Conservation (phyloP, 2,888 invertebrate species). For the Mythimna lalbum region DNA sequence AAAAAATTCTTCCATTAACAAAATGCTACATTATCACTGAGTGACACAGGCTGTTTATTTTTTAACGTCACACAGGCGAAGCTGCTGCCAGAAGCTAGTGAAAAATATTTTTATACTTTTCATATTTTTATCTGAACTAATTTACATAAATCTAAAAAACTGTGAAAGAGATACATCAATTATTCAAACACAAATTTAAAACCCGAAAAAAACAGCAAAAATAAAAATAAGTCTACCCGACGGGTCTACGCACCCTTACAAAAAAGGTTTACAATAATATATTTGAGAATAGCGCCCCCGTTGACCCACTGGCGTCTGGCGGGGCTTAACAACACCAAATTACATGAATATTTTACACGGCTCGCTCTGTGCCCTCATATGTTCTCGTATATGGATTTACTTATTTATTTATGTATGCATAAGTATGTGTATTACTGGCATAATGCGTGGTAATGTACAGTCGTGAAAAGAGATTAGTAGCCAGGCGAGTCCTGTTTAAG, state of each 20-base stretch:
- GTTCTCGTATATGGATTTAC: slow-evolving; percentile 30
- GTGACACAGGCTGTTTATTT: too few relatives aligned
- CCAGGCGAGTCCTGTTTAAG: background rate
- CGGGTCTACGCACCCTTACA: too few relatives aligned
- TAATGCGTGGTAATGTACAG: slow-evolving; percentile 6
- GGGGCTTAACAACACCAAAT: slow-evolving; percentile 45
- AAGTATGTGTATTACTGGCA: slow-evolving; percentile 1
- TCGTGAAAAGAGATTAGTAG: slow-evolving; percentile 8
- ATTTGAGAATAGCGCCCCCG: slow-evolving; percentile 6
- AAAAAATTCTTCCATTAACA: too few relatives aligned
- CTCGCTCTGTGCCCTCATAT: slow-evolving; percentile 26
- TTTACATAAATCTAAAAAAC: too few relatives aligned
- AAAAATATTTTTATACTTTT: too few relatives aligned
- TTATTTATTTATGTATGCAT: slow-evolving; percentile 21
- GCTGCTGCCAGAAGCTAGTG: too few relatives aligned
- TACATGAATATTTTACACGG: slow-evolving; percentile 61
- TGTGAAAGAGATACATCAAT: background rate
- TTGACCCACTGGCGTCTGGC: slow-evolving; percentile 42
- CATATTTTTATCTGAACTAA: too few relatives aligned
- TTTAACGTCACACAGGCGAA: too few relatives aligned
- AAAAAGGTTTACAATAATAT: slow-evolving; percentile 24
- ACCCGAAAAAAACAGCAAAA: background rate
- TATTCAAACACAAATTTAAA: background rate
- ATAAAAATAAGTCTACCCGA: background rate
- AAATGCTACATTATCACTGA: too few relatives aligned